Evolutionary conservation across 2,113 vertebrate genomes (phyloP).

Genomic region (Dunckerocampus dactyliophorus): DNA sequence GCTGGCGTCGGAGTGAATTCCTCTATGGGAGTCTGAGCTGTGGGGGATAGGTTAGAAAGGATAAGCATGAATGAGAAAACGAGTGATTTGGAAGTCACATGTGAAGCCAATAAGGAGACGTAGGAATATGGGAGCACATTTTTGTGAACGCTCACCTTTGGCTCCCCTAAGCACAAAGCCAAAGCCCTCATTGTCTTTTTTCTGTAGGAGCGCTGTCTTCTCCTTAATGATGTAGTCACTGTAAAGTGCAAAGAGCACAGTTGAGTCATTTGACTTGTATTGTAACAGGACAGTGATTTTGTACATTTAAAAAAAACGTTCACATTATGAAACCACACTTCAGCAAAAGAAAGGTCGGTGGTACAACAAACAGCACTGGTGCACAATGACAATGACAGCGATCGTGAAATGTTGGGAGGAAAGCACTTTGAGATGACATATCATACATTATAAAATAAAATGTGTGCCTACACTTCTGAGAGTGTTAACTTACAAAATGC

Average conservation of each 20-base stretch:
- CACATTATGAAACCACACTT: conserved; percentile 56
- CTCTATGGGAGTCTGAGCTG: conserved; percentile 92
- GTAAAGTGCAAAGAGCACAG: conserved; percentile 40
- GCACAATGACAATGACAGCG: conserved; percentile 44
- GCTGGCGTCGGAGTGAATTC: conserved; percentile 91
- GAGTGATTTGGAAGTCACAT: neutral
- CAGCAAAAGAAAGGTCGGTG: conserved; percentile 49
- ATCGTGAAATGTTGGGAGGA: conserved; percentile 46
- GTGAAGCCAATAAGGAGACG: neutral
- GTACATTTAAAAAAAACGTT: conserved; percentile 19
- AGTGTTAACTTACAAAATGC: conserved; percentile 54
- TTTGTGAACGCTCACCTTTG: conserved; percentile 80
- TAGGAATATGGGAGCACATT: no score
- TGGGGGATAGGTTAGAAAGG: conserved; percentile 3
- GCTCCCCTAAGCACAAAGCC: conserved; percentile 98
- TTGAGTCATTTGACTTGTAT: conserved; percentile 48
- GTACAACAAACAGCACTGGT: conserved; percentile 29
- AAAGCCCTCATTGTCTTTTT: conserved; percentile 99
- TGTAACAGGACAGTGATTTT: conserved; percentile 31
- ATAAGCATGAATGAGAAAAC: conserved; percentile 12
- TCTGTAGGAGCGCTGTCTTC: conserved; percentile 98
- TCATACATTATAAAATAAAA: conserved; percentile 48
- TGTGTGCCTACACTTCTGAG: conserved; percentile 42
- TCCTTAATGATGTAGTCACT: conserved; percentile 99
- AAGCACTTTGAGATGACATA: conserved; percentile 42